Evolutionary conservation across 2,888 invertebrate genomes (phyloP), one percentile per base, ranked within the genome.

Genomic region (Epinotia demarniana): DNA sequence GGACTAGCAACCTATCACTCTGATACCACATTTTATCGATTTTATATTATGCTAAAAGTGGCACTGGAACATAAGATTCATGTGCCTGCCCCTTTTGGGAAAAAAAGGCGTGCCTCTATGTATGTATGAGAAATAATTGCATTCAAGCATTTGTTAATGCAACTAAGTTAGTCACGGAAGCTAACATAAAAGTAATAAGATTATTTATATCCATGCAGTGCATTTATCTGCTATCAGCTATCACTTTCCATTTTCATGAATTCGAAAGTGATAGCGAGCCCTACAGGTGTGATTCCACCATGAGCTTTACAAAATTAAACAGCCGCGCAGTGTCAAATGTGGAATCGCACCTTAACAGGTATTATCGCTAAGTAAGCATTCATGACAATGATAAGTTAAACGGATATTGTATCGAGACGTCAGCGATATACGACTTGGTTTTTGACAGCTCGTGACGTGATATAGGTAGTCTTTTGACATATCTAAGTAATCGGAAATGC

Each of bases 321-420:
- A 49, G 16, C 49, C 4, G 49, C 5, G 49, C 5, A 49, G 16
- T 53, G 53, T 53, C 53, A 53, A n/a, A n/a, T n/a, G 53, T n/a
- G 8, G 53, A n/a, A 53, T 53, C n/a, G n/a, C 53, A n/a, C 53
- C 8, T 53, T 53, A 53, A 53, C 49, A 49, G 16, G 16, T 49
- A 49, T 49, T 49, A 49, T 49, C 49, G 49, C 16, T 49, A 49
- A 49, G 49, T 13, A 53, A 53, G n/a, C 53, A 53, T 53, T n/a
- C 4, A 53, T 53, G 53, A 1, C 53, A n/a, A n/a, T n/a, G 53
- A 53, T 49, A 16, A 8, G 16, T 1, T 16, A 62, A 39, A 49
- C 46, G 66, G 58, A 72, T 66, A 57, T 33, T 46, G 18, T 19
- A 66, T 18, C 58, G 11, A 60, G 66, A 66, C 49, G 53, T n/a